Percentiles rank a stretch among this genome's conserved stretches.
These are phyloP conservation scores for Drosophila kikkawai DNA, from an alignment of 1,140 invertebrate species.

Conservation along the genomic window DNA sequence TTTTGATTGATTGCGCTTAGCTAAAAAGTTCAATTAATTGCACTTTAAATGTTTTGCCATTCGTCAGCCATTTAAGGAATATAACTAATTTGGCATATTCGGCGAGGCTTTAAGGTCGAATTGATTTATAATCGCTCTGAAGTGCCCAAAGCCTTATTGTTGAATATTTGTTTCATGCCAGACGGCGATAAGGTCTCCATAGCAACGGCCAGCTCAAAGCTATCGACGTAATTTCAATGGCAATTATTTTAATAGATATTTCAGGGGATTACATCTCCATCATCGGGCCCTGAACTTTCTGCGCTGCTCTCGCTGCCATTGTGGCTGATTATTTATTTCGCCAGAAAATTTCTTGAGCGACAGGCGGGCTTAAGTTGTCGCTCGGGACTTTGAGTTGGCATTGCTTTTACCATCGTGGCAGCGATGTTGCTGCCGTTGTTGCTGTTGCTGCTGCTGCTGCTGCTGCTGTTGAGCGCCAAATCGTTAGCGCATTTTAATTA, in stretches of 20 bases:
- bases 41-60: conserved; percentile 14
- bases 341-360: conserved; percentile 63
- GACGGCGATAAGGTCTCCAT: conserved; percentile 28
- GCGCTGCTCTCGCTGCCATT: conserved; percentile 21
- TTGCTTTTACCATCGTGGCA: conserved; percentile 4
- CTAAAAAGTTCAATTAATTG: conserved; percentile 28
- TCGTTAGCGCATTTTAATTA: conserved; percentile 82
- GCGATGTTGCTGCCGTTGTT: conserved; percentile 8
- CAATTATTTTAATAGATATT: conserved; percentile 68
- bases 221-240: conserved; percentile 62
- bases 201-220: conserved; percentile 18
- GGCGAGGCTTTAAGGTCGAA: conserved; percentile 28
- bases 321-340: conserved; percentile 65
- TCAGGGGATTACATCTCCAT: conserved; percentile 45
- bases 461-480: conserved; percentile 57
- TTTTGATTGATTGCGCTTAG: conserved; percentile 10
- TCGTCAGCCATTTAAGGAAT: conserved; percentile 1
- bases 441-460: conserved; percentile 13
- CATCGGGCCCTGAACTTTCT: conserved; percentile 21
- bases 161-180: conserved; percentile 8
- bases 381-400: conserved; percentile 40
- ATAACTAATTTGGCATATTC: conserved; percentile 11
- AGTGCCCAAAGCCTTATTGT: conserved; percentile 29
- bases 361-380: conserved; percentile 64
- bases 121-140: conserved; percentile 35